Percentiles rank a stretch among this genome's conserved stretches.
These are phyloP conservation scores for Chauna torquata DNA, from an alignment of 2,113 vertebrate genomes.

Conservation along the genomic window DNA sequence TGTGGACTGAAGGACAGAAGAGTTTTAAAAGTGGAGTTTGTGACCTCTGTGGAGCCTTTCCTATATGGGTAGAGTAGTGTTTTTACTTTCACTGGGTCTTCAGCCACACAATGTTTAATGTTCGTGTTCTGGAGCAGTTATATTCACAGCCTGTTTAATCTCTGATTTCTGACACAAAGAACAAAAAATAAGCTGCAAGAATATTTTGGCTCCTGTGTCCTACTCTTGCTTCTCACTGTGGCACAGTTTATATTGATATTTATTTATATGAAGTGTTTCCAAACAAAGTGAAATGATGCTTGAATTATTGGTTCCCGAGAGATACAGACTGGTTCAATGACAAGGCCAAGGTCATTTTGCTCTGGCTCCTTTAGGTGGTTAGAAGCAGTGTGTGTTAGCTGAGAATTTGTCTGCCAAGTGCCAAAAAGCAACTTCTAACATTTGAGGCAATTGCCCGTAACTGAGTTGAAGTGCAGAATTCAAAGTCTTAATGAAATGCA, in stretches of 20 bases:
- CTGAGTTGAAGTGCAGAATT: rapidly evolving
- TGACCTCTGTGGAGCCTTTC: neutral
- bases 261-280: neutral
- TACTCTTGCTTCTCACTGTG: neutral
- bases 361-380: neutral
- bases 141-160: neutral
- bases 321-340: neutral
- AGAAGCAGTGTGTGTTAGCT: neutral
- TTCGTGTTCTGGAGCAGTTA: neutral
- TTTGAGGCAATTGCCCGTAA: neutral
- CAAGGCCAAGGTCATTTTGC: neutral
- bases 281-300: neutral
- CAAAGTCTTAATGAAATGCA: neutral
- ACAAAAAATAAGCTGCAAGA: neutral
- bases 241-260: neutral
- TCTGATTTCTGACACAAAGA: neutral
- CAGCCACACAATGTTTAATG: neutral
- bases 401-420: neutral
- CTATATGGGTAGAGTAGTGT: neutral
- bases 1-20: neutral
- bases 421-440: neutral
- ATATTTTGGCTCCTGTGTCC: neutral
- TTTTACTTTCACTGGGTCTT: neutral
- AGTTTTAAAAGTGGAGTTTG: neutral
- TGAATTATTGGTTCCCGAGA: neutral